Conservation (phyloP, 2,888 invertebrate species). For the Allacma fusca region DNA sequence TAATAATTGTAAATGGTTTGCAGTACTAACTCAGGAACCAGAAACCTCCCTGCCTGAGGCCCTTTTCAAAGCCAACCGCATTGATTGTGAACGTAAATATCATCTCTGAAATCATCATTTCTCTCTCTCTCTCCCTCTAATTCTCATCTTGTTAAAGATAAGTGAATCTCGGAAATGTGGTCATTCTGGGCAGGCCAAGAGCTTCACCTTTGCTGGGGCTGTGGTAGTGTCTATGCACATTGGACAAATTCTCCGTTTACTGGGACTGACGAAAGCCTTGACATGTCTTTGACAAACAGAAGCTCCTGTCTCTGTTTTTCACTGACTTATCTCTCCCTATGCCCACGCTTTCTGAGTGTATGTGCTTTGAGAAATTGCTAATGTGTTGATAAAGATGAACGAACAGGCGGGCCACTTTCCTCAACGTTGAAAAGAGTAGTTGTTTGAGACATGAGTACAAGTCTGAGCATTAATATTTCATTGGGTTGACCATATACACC, state of each 20-base stretch:
- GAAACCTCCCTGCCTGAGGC: constrained; percentile 15
- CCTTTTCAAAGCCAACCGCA: constrained; percentile 3
- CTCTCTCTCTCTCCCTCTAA: constrained; percentile 1
- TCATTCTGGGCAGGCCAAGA: too few species aligned
- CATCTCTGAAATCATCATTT: constrained; percentile 9
- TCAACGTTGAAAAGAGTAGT: not conserved
- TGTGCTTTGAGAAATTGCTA: not conserved
- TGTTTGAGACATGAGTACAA: not conserved
- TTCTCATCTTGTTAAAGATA: not conserved
- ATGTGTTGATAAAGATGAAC: constrained; percentile 10
- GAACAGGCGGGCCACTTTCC: not conserved
- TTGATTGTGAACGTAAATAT: constrained; percentile 23
- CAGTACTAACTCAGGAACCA: too few species aligned
- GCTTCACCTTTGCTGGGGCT: too few species aligned
- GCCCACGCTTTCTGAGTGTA: not conserved
- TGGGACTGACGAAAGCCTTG: not conserved
- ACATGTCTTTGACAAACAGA: constrained; percentile 19
- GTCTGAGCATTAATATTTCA: not conserved
- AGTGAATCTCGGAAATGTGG: not conserved
- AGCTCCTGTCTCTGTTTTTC: constrained; percentile 17
- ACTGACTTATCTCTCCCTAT: not conserved
- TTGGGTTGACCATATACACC: not conserved
- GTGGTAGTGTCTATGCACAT: not conserved
- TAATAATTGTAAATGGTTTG: too few species aligned
- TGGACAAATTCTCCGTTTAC: constrained; percentile 6